Evolutionary conservation across 2,113 vertebrate genomes (phyloP).

Genomic region (Rhizomys pruinosus): DNA sequence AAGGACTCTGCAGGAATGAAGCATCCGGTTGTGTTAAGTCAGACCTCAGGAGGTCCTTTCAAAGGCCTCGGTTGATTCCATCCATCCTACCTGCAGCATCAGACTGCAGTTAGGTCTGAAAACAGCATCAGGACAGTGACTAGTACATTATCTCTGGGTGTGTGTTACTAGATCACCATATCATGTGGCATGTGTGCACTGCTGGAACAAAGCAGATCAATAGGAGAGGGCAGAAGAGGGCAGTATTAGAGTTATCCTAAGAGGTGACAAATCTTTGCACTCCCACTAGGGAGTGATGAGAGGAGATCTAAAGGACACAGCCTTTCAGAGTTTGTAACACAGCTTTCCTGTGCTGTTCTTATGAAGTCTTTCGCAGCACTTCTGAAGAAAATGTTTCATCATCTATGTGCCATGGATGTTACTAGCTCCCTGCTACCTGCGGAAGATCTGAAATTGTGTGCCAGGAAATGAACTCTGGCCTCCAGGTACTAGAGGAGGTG

Average conservation of each 20-base stretch:
- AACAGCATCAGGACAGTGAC: not conserved
- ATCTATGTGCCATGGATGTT: not conserved
- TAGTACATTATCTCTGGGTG: not conserved
- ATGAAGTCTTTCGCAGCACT: not conserved
- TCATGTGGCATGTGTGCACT: not conserved
- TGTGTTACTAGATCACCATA: not conserved
- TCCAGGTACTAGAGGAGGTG: not conserved
- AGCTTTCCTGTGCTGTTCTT: not conserved
- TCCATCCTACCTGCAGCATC: not conserved
- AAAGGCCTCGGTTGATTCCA: not conserved
- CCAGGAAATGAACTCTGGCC: not conserved
- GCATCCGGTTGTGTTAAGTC: not conserved
- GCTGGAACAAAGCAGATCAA: conserved; percentile 21
- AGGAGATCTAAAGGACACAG: not conserved
- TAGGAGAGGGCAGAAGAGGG: not conserved
- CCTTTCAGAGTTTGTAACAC: conserved; percentile 9
- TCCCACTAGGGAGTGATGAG: not conserved
- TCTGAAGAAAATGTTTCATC: not conserved
- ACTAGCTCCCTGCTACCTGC: not conserved
- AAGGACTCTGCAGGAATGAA: not conserved
- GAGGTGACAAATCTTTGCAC: not conserved
- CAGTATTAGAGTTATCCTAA: not conserved
- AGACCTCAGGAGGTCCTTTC: not conserved
- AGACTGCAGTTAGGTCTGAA: not conserved
- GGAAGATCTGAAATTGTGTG: not conserved